phyloP scores from a whole-genome alignment of 2,797 vertebrate genomes.

The Notolepis coatsorum region DNA sequence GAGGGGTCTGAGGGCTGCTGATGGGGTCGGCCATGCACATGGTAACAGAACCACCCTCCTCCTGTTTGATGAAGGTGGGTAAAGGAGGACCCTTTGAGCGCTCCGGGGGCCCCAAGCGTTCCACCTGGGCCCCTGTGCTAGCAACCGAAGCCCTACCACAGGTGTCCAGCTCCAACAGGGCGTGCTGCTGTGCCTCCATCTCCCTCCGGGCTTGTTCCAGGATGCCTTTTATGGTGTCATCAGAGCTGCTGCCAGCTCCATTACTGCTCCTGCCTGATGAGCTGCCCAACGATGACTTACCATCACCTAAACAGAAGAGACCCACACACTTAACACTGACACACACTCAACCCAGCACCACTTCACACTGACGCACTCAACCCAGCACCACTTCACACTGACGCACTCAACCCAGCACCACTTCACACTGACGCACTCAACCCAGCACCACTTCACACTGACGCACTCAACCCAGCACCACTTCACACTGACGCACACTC shows the following conservation, averaged over 20 bases:
- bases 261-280: slow-evolving; percentile 83
- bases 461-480: slow-evolving; percentile 13
- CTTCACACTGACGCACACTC: slow-evolving; percentile 13
- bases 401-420: slow-evolving; percentile 13
- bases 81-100: slow-evolving; percentile 61
- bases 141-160: slow-evolving; percentile 68
- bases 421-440: slow-evolving; percentile 13
- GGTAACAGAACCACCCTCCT: slow-evolving; percentile 80
- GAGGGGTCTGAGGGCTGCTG: slow-evolving; percentile 82
- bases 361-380: slow-evolving; percentile 1
- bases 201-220: slow-evolving; percentile 91
- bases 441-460: too few species aligned
- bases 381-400: too few species aligned
- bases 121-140: slow-evolving; percentile 68
- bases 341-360: background rate
- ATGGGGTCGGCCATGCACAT: slow-evolving; percentile 75
- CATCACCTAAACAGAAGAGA: slow-evolving; percentile 80
- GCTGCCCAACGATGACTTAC: slow-evolving; percentile 79
- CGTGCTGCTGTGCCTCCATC: slow-evolving; percentile 97
- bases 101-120: slow-evolving; percentile 72
- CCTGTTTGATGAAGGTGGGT: slow-evolving; percentile 90
- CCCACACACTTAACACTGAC: slow-evolving; percentile 2
- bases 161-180: slow-evolving; percentile 91
- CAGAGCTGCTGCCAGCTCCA: slow-evolving; percentile 83
- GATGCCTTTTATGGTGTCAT: slow-evolving; percentile 95